These are phyloP conservation scores for Malacoctenus gilli DNA, from an alignment of 2,797 vertebrate genomes.

Conservation along the genomic window DNA sequence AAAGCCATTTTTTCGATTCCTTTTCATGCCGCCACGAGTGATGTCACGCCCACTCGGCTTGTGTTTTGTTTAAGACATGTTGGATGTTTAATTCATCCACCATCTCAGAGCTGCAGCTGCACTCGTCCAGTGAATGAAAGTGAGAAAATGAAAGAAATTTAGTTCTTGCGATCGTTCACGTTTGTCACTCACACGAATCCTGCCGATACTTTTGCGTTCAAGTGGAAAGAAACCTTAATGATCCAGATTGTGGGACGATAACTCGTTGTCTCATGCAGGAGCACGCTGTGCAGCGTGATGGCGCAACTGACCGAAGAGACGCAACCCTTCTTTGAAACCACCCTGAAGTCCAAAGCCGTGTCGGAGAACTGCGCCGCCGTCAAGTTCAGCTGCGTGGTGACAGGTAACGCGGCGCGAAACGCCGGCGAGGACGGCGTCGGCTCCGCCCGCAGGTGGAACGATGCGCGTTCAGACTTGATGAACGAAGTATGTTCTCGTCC, in stretches of 20 bases:
- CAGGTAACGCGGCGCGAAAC: too few species aligned
- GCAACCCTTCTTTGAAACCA: constrained; percentile 92
- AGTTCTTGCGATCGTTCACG: too few species aligned
- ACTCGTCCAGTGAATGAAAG: too few species aligned
- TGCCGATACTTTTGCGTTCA: too few species aligned
- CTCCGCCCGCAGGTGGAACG: too few species aligned
- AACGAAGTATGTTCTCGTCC: too few species aligned
- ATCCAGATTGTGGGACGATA: not conserved
- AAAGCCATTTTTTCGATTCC: not conserved
- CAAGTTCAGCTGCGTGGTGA: constrained; percentile 93
- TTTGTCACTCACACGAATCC: too few species aligned
- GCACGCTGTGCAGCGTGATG: constrained; percentile 96
- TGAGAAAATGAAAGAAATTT: too few species aligned
- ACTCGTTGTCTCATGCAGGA: constrained; percentile 77
- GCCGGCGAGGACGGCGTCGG: too few species aligned
- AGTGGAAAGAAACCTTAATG: not conserved
- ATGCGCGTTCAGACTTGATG: too few species aligned
- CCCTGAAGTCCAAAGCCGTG: constrained; percentile 93
- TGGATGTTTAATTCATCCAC: too few species aligned
- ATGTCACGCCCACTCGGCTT: not conserved
- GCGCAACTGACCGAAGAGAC: constrained; percentile 95
- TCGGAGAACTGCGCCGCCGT: constrained; percentile 91
- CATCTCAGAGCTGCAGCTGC: too few species aligned
- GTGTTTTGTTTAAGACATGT: not conserved
- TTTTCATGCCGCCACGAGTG: not conserved